Percentiles rank a stretch among this genome's conserved stretches.
These are phyloP conservation scores for Ischnura elegans DNA, from an alignment of 2,888 invertebrate genomes.

Conservation along the genomic window DNA sequence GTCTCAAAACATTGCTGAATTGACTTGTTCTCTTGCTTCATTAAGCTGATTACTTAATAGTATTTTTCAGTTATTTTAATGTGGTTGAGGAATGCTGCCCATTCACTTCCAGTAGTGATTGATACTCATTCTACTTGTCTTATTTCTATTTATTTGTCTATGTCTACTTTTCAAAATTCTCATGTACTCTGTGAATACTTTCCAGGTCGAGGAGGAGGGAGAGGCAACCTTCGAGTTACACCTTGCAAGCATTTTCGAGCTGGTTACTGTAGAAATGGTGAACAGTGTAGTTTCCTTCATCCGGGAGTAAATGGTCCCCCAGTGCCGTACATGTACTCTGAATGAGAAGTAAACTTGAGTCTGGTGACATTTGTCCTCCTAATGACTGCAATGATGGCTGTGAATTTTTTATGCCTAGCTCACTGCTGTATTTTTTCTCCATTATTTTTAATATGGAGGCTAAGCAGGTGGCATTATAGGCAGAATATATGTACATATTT, in stretches of 20 bases:
- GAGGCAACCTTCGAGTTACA: constrained; percentile 70
- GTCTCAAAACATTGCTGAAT: no score
- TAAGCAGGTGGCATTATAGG: not conserved
- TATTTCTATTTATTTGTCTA: no score
- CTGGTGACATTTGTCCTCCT: not conserved
- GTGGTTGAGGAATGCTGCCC: no score
- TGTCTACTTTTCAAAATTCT: not conserved
- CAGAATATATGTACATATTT: not conserved
- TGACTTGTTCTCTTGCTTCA: no score
- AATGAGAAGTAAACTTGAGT: not conserved
- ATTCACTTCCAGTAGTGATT: no score
- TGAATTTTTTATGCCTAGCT: constrained; percentile 48
- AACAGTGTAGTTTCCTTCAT: constrained; percentile 91
- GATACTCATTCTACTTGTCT: no score
- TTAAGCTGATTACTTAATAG: no score
- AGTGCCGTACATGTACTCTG: constrained; percentile 71
- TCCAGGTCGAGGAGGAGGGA: constrained; percentile 69
- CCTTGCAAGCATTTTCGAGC: constrained; percentile 89
- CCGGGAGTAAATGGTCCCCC: constrained; percentile 84
- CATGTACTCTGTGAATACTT: not conserved
- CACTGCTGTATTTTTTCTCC: not conserved
- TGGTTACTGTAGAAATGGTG: constrained; percentile 90
- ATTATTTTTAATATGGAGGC: not conserved
- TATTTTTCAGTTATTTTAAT: no score
- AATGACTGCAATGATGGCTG: constrained; percentile 51